Evolutionary conservation across 2,888 invertebrate species (phyloP).

Genomic region (Antheraea yamamai): DNA sequence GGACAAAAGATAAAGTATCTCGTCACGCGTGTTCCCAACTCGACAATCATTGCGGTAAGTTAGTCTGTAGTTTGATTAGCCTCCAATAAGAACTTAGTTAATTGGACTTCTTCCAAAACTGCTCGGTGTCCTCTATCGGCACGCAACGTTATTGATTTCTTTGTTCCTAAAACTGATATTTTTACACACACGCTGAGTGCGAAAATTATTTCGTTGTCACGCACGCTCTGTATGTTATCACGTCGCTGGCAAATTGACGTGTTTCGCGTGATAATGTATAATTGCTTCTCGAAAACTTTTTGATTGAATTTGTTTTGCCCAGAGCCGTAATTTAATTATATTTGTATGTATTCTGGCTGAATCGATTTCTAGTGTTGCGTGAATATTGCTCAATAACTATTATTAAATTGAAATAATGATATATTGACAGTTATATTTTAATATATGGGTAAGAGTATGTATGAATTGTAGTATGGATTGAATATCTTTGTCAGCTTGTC

Average conservation of each 20-base stretch:
- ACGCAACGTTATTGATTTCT: conserved; percentile 8
- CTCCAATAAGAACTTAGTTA: conserved; percentile 12
- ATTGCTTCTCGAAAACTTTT: not conserved
- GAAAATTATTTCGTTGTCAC: conserved; percentile 2
- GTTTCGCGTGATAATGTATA: not conserved
- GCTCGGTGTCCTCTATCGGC: not conserved
- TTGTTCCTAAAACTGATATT: not conserved
- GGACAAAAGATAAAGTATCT: not conserved
- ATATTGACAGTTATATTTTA: too few relatives aligned
- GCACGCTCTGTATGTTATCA: not conserved
- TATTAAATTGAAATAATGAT: too few relatives aligned
- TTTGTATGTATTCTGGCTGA: not conserved
- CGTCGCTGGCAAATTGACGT: not conserved
- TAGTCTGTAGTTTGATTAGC: conserved; percentile 11
- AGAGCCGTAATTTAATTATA: not conserved
- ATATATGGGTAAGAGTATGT: too few relatives aligned
- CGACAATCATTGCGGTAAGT: conserved; percentile 11
- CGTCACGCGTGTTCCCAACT: not conserved
- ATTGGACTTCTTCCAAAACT: conserved; percentile 12
- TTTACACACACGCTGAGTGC: not conserved
- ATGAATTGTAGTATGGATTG: too few relatives aligned
- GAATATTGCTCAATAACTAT: too few relatives aligned
- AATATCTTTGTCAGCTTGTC: too few relatives aligned
- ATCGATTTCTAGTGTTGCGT: too few relatives aligned
- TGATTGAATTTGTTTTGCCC: not conserved